Base-by-base conservation (phyloP, 1,140 invertebrate genomes). In the Hyposmocoma kahamanoa region DNA sequence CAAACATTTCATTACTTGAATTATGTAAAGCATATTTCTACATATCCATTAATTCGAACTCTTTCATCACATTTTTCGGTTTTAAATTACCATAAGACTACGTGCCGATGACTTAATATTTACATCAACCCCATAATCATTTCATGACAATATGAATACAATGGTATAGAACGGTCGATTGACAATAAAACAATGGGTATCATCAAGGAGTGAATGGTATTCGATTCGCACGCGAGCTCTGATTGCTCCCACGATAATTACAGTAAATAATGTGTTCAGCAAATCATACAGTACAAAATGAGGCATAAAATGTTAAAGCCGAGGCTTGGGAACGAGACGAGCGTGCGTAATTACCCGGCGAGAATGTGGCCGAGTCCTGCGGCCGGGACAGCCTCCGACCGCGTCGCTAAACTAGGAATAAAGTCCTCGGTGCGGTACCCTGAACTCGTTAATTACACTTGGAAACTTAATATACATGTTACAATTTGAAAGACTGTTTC, bases 231-330 rank as follows among this genome's bases (percentile, higher is more conserved):
- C 69, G 61, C 56, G 55, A 67, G 21, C 57, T 24, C 43, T 44
- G 38, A 55, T 63, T 56, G 48, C 68, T 81, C 80, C 61, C 78
- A 77, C 73, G 71, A 79, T 70, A 80, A 82, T 82, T 74, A 79
- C 60, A 56, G 51, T 71, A 78, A 72, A 69, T 79, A 72, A 73
- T 57, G 65, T 70, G 57, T 67, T 59, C 72, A 67, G 66, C 71
- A 84, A 82, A 84, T 82, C 78, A 82, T 77, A 79, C 56, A 72
- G 59, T 74, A 72, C 70, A 62, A 74, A 77, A 82, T 80, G 70
- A 79, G 74, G 78, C 74, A 79, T 80, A 72, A 84, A 82, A 84
- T 74, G 72, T 80, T 74, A 77, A 66, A 72, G 68, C 65, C 51
- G 62, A 66, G 62, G 62, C 71, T 72, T 76, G 75, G 75, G 73